Base-by-base conservation (phyloP, 2,797 vertebrate species). In the Crenichthys baileyi region DNA sequence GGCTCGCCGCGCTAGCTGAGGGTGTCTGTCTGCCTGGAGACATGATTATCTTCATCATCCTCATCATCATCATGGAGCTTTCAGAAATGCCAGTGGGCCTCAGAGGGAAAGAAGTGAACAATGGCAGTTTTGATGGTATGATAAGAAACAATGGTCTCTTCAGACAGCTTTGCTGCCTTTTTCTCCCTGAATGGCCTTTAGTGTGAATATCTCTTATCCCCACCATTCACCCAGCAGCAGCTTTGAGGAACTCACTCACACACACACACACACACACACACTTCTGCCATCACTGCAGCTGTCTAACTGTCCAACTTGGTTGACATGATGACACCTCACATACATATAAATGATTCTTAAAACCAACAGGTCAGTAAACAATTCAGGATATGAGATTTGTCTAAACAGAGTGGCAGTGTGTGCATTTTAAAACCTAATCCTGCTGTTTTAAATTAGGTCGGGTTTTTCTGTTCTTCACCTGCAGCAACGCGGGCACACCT, bases 91-190 rank as follows among this genome's bases (percentile, higher is more conserved):
- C 94, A 95, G 82, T 15, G 80, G 82, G 78, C 77, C 87, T 90
- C 92, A 87, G 84, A 91, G 92, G 88, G 88, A 91, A 88, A 88
- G 86, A 91, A 71, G 83, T 78, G 89, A 79, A 95, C 94, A 96
- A 96, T 91, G 83, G 92, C 81, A 73, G 89, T 91, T 84, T 88
- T 85, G 93, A 95, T 95, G 91, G 95, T 93, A 88, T 80, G 94
- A 96, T 95, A 95, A 91, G 88, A 73, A 92, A 96, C 94, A 95
- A 96, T 94, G 72, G 92, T 81, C 81, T 92, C 91, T 88, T 93
- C 91, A 93, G 94, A 95, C 94, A 94, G 92, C 88, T 89, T 84
- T 88, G 88, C 90, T 90, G 87, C 85, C 88, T 80, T 90, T 83
- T 90, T 92, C 87, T 90, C 88, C 80, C 83, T 85, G 84, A 85